phyloP scores from a whole-genome alignment of 2,113 vertebrate genomes.

The Salminus brasiliensis region DNA sequence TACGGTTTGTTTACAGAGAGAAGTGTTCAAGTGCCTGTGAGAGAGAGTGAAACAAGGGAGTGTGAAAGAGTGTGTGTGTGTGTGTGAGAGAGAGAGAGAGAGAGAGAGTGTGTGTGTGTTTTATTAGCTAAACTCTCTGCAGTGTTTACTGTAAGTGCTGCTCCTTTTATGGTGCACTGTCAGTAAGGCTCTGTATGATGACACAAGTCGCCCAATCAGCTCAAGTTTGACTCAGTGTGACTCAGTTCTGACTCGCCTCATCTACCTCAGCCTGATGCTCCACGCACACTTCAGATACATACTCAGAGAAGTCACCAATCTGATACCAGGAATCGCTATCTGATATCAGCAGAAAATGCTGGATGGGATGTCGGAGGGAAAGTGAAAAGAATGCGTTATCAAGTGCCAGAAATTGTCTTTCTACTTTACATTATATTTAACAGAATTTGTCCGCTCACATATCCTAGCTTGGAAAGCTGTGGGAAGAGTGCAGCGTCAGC shows the following conservation, averaged over 20 bases:
- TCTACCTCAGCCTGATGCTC: not conserved
- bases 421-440: no score
- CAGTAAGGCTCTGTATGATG: slow-evolving; percentile 17
- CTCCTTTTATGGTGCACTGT: slow-evolving; percentile 34
- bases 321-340: no score
- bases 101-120: not conserved
- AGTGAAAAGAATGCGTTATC: no score
- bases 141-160: slow-evolving; percentile 42
- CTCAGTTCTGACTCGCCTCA: slow-evolving; percentile 35
- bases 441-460: no score
- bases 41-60: not conserved
- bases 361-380: no score
- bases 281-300: no score
- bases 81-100: not conserved
- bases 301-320: not conserved
- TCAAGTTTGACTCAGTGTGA: slow-evolving; percentile 45
- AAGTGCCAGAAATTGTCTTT: no score
- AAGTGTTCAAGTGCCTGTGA: not conserved
- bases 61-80: not conserved
- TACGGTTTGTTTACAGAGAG: not conserved
- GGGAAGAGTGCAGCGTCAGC: no score
- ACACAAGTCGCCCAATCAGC: not conserved
- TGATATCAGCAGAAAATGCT: no score
- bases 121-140: slow-evolving; percentile 28
- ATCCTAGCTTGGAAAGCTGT: no score